Base-by-base conservation (phyloP, 1,140 invertebrate genomes). In the Pissodes strobi region DNA sequence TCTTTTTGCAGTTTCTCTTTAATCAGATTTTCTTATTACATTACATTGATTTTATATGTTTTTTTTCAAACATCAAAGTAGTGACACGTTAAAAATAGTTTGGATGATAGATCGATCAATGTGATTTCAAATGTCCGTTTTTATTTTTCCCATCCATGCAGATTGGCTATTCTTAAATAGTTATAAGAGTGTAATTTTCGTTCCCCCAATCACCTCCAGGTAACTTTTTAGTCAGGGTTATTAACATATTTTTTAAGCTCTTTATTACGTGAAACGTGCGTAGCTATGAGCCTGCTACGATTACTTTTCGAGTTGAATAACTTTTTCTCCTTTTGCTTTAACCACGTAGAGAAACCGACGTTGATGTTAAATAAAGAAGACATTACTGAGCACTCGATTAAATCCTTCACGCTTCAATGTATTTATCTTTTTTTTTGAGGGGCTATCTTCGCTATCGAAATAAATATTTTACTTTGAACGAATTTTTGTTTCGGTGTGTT, bases 201-300 rank as follows among this genome's bases (percentile, higher is more conserved):
- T 41, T 41, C 38, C 17, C n/a, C 38, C 38, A 41, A 15, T 41
- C 38, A 15, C 38, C 38, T 18, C 38, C 38, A 41, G 38, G 38
- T 41, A 41, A 27, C 17, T 15, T 48, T 65, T 58, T 59, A 49
- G 43, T 49, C 63, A 37, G 45, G 64, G 64, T 66, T 66, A 66
- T 66, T 66, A 66, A 66, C 64, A 66, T 66, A 66, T 66, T 66
- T 65, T 65, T 57, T 61, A 66, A 66, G 64, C 57, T 52, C 57
- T 66, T 66, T 61, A 66, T 66, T 66, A 27, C 25, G 30, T 52
- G 49, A 52, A 52, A 34, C 49, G 49, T 52, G 49, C 49, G 49
- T 52, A 21, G 25, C 49, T 52, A 52, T 37, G 45, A 22, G 45
- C 45, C 45, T 13, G 45, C 13, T 19, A 19, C 19, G 49, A 52